These are phyloP conservation scores for Pantherophis alleghaniensis DNA, from an alignment of 2,797 vertebrate species.

Conservation along the genomic window DNA sequence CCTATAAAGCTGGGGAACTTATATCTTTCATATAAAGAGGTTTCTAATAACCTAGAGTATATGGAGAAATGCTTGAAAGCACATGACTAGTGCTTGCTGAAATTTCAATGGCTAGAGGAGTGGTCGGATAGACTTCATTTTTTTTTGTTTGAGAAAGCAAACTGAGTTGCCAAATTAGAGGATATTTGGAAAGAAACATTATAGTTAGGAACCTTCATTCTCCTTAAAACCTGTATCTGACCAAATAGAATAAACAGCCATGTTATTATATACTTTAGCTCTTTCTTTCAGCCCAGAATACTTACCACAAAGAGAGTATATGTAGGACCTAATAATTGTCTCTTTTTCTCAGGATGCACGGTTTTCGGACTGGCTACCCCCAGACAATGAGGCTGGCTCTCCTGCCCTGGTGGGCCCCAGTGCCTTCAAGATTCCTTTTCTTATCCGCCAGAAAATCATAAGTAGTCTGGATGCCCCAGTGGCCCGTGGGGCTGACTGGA, in stretches of 20 bases:
- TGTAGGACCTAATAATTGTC: neutral
- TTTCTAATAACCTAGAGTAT: neutral
- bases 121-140: neutral
- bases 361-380: conserved; percentile 84
- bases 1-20: neutral
- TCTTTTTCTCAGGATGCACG: conserved; percentile 82
- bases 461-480: conserved; percentile 93
- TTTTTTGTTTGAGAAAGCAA: neutral
- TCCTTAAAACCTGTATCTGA: neutral
- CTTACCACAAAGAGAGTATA: neutral
- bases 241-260: neutral
- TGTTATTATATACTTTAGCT: no score
- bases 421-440: conserved; percentile 99
- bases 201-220: neutral
- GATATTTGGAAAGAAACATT: neutral
- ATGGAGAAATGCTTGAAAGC: neutral
- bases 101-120: neutral
- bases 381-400: conserved; percentile 86
- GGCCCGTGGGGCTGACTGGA: conserved; percentile 94
- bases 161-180: neutral
- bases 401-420: conserved; percentile 96
- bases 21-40: neutral
- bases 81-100: neutral
- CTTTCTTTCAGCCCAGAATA: neutral
- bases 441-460: conserved; percentile 99